A percentile compares a stretch with the other conserved stretches of the same genome.
Conservation (phyloP, 2,797 vertebrate genomes). For the Passerculus sandwichensis region DNA sequence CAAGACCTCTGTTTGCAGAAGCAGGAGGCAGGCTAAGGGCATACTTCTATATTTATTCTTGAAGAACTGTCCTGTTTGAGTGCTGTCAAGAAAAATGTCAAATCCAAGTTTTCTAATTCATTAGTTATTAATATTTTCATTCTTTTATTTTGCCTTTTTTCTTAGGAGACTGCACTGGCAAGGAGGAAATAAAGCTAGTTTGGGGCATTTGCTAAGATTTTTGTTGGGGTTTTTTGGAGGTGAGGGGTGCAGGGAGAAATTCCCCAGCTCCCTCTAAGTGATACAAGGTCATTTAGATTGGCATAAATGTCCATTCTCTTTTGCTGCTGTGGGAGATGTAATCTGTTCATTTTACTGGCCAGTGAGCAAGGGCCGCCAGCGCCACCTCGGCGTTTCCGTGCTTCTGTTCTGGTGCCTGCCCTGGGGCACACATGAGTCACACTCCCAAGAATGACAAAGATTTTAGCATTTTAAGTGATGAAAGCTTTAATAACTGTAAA, state of each 20-base stretch:
- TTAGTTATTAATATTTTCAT: conserved; percentile 10
- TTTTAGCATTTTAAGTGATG: neutral
- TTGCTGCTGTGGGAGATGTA: neutral
- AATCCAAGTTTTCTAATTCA: conserved; percentile 54
- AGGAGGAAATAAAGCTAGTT: neutral
- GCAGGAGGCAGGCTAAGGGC: neutral
- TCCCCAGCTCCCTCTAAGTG: neutral
- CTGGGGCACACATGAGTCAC: neutral
- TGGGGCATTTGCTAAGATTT: neutral
- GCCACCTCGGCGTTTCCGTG: neutral
- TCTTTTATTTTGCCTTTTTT: fast-evolving
- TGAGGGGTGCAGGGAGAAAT: neutral
- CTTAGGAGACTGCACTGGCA: neutral
- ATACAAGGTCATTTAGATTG: neutral
- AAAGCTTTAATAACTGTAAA: conserved; percentile 41
- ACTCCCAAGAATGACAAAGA: neutral
- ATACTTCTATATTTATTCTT: conserved; percentile 45
- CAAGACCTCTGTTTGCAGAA: conserved; percentile 4
- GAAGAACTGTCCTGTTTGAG: conserved; percentile 15
- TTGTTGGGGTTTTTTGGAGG: neutral
- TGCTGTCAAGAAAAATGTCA: conserved; percentile 45
- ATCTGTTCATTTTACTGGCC: neutral
- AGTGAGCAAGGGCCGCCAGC: neutral
- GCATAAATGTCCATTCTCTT: neutral
- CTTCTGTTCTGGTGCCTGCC: neutral